Evolutionary conservation across 2,888 invertebrate genomes (phyloP).

Genomic region (Dynastes hyllus): DNA sequence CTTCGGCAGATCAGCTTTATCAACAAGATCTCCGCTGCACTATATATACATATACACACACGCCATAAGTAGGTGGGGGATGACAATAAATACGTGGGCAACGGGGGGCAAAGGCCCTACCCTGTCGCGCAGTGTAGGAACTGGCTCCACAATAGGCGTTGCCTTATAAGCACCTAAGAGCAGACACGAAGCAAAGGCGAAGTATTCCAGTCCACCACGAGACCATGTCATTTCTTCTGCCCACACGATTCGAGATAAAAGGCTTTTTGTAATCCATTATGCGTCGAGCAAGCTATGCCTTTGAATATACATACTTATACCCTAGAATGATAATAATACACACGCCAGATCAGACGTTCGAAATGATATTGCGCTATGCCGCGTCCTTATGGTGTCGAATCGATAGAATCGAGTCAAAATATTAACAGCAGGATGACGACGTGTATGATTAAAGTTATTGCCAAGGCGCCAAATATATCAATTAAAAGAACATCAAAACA

Average conservation of each 20-base stretch:
- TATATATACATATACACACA: slow-evolving; percentile 50
- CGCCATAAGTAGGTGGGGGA: slow-evolving; percentile 47
- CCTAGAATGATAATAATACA: slow-evolving; percentile 25
- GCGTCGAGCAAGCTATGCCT: slow-evolving; percentile 44
- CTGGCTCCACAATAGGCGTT: slow-evolving; percentile 57
- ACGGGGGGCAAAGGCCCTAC: slow-evolving; percentile 55
- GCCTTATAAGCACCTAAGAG: slow-evolving; percentile 56
- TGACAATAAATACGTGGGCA: slow-evolving; percentile 54
- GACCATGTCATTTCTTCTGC: slow-evolving; percentile 49
- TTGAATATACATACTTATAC: slow-evolving; percentile 27
- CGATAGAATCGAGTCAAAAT: slow-evolving; percentile 35
- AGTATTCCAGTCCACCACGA: slow-evolving; percentile 45
- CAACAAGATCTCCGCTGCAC: slow-evolving; percentile 51
- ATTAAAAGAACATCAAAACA: slow-evolving; percentile 28
- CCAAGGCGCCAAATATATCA: slow-evolving; percentile 28
- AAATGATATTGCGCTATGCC: slow-evolving; percentile 17
- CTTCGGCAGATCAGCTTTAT: slow-evolving; percentile 48
- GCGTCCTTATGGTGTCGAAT: background rate
- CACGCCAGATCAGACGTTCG: background rate
- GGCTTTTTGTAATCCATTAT: slow-evolving; percentile 54
- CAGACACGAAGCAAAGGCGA: slow-evolving; percentile 29
- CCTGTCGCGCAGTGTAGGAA: slow-evolving; percentile 54
- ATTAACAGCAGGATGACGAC: slow-evolving; percentile 15
- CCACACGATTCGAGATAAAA: slow-evolving; percentile 56
- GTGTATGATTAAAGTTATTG: slow-evolving; percentile 1